phyloP scores from a whole-genome alignment of 2,797 vertebrate species.

The Danio choprae region DNA sequence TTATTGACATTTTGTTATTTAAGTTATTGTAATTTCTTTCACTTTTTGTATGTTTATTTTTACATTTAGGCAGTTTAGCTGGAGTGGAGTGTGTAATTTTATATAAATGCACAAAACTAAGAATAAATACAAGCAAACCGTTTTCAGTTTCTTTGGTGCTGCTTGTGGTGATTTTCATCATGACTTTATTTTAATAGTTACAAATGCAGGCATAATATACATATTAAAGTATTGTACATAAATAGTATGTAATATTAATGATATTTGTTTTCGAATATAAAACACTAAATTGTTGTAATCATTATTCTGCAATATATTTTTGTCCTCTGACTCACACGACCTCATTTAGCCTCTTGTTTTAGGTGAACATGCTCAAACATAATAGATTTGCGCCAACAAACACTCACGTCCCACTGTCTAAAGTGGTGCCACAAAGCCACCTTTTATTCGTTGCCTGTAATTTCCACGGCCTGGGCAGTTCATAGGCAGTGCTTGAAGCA shows the following conservation, averaged over 20 bases:
- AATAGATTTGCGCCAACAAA: constrained; percentile 41
- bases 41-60: no score
- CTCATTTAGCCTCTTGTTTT: constrained; percentile 34
- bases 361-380: constrained; percentile 22
- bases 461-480: constrained; percentile 38
- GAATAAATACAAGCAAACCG: no score
- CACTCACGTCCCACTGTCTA: constrained; percentile 42
- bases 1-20: not conserved
- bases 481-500: constrained; percentile 44
- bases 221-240: no score
- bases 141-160: no score
- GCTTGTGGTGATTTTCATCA: no score
- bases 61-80: no score
- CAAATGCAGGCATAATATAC: no score
- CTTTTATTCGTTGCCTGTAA: constrained; percentile 37
- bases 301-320: constrained; percentile 17
- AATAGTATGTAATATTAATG: no score
- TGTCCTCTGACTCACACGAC: not conserved
- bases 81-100: no score
- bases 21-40: not conserved
- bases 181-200: no score
- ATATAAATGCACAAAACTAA: no score
- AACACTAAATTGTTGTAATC: not conserved
- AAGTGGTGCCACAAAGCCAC: constrained; percentile 48
- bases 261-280: no score